Base-by-base conservation (phyloP, 2,797 vertebrate species). In the Lepilemur septentrionalis region DNA sequence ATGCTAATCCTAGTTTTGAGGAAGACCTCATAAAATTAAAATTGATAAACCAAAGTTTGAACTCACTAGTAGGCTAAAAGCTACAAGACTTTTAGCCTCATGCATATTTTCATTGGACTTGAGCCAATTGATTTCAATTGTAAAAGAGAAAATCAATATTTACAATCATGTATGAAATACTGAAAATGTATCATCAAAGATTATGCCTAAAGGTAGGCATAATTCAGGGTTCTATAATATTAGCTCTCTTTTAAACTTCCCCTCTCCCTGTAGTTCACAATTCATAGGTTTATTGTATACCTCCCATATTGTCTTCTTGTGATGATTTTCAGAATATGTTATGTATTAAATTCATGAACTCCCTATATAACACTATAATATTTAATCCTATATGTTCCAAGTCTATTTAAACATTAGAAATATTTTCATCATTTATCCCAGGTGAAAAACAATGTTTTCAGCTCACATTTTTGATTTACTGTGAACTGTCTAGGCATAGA, bases 71-170 rank as follows among this genome's bases (percentile, higher is more conserved):
- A 35, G 14, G 15, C 22, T 93, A 86, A 78, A 81, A 85, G 50
- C 52, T 89, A 4, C 10, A 43, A 76, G 46, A 89, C 35, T 72
- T 79, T 79, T n/a, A 78, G 52, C 57, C 10, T 92, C 32, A 55
- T 75, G 92, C n/a, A 32, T 67, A 82, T 94, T 95, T 91, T 95
- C 73, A 52, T 28, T 67, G 41, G 63, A 78, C 41, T 91, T 88
- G 65, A 93, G 59, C 32, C 55, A 89, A 82, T 50, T 82, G 61
- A 89, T 91, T 91, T 82, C 63, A 91, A 22, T 22, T 79, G n/a
- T 73, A 61, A 76, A 84, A 48, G 65, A 96, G 91, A 82, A 82
- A 59, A 94, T 91, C 20, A 65, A 28, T 86, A 89, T 94, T 94
- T 92, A 63, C 28, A 13, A 86, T 63, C 32, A 35, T 9, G 5